Evolutionary conservation across 2,888 invertebrate species (phyloP).

Genomic region (Deilephila elpenor): DNA sequence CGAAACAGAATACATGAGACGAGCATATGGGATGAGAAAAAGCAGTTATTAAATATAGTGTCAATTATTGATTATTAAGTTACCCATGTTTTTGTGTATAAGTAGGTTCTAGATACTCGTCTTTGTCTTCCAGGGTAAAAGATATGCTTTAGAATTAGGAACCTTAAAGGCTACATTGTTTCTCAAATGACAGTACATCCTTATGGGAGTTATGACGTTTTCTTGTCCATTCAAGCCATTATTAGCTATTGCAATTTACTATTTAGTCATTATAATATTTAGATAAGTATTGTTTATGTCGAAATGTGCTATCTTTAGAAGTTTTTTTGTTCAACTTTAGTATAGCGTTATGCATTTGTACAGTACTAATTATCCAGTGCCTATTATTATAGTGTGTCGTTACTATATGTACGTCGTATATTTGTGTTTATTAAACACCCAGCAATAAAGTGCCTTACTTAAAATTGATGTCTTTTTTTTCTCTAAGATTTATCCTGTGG

Average conservation of each 20-base stretch:
- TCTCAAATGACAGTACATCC: too few relatives aligned
- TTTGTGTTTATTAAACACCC: conserved; percentile 9
- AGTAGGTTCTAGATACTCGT: too few relatives aligned
- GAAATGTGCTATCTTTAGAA: conserved; percentile 4
- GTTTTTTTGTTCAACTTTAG: conserved; percentile 1
- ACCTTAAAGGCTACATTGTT: too few relatives aligned
- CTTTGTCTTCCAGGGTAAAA: too few relatives aligned
- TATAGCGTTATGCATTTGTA: background rate
- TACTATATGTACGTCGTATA: conserved; percentile 22
- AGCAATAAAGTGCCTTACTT: conserved; percentile 3
- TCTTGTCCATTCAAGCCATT: background rate
- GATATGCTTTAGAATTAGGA: too few relatives aligned
- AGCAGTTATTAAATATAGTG: too few relatives aligned
- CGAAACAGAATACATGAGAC: too few relatives aligned
- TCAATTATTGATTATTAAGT: too few relatives aligned
- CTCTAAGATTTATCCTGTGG: background rate
- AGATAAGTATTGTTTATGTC: conserved; percentile 1
- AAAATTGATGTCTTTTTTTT: background rate
- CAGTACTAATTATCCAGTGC: conserved; percentile 10
- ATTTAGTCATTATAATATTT: conserved; percentile 6
- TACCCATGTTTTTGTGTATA: too few relatives aligned
- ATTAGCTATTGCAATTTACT: background rate
- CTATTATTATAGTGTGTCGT: conserved; percentile 9
- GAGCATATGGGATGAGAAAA: too few relatives aligned
- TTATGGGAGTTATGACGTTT: background rate